phyloP scores from a whole-genome alignment of 2,113 vertebrate genomes.

The Cariama cristata region DNA sequence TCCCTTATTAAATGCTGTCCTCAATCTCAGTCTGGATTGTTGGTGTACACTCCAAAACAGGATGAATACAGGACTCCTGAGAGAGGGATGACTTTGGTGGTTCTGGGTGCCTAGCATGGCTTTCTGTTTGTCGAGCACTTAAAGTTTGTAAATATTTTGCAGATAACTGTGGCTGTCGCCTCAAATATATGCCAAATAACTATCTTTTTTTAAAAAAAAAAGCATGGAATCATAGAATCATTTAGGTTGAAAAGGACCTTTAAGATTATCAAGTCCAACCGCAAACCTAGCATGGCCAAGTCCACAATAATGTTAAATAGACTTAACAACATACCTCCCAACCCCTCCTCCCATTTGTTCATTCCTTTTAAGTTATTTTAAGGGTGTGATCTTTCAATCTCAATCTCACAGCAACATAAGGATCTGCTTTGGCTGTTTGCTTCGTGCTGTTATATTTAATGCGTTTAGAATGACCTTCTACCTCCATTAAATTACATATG shows the following conservation, averaged over 20 bases:
- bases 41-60: neutral
- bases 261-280: too few species aligned
- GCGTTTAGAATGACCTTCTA: neutral
- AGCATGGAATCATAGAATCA: too few species aligned
- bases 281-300: too few species aligned
- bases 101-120: neutral
- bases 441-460: neutral
- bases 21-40: neutral
- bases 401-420: neutral
- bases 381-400: neutral
- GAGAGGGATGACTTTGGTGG: neutral
- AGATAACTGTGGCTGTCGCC: neutral
- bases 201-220: neutral
- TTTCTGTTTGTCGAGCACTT: neutral
- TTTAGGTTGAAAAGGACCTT: too few species aligned
- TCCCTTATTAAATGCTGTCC: neutral
- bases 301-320: neutral
- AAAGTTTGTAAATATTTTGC: neutral
- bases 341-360: neutral
- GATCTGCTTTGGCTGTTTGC: neutral
- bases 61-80: neutral
- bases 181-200: neutral
- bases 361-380: neutral
- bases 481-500: conserved; percentile 12
- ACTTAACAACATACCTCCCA: neutral